Conservation (phyloP, 2,888 invertebrate species). For the Tortrix viridana region DNA sequence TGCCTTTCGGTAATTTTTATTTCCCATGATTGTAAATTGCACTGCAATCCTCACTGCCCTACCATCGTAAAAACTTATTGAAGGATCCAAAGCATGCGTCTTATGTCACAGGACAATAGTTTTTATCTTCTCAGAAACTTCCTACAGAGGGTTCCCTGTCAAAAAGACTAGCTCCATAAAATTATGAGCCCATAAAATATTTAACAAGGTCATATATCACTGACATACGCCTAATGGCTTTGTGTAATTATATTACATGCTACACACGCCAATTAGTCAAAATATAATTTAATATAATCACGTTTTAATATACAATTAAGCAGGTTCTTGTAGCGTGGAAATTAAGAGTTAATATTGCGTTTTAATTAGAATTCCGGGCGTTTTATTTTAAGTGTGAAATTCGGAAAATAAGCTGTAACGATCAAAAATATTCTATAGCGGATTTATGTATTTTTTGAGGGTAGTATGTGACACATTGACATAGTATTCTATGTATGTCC, state of each 20-base stretch:
- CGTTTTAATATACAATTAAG: slow-evolving; percentile 24
- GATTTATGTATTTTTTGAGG: too few relatives aligned
- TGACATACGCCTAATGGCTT: neutral
- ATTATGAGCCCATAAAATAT: slow-evolving; percentile 26
- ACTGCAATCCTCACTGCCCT: too few relatives aligned
- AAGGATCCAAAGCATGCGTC: neutral
- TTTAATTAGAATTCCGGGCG: slow-evolving; percentile 4
- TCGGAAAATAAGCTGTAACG: slow-evolving; percentile 5
- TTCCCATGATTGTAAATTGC: too few relatives aligned
- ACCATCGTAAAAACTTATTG: neutral
- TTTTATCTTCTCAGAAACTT: too few relatives aligned
- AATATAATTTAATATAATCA: slow-evolving; percentile 19
- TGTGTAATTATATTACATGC: slow-evolving; percentile 7
- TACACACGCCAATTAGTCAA: slow-evolving; percentile 22
- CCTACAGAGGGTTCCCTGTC: neutral
- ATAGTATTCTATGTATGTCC: too few relatives aligned
- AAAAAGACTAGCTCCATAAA: slow-evolving; percentile 9
- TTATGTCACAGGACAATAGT: too few relatives aligned
- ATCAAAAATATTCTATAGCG: neutral
- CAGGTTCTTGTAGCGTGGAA: slow-evolving; percentile 14
- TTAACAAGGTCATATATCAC: slow-evolving; percentile 25
- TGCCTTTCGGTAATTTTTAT: too few relatives aligned
- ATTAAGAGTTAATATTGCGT: slow-evolving; percentile 18
- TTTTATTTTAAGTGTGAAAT: slow-evolving; percentile 14
- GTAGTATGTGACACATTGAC: too few relatives aligned